Percentiles rank a stretch among this genome's conserved stretches.
Conservation (phyloP, 1,140 invertebrate genomes). For the Episyrphus balteatus region DNA sequence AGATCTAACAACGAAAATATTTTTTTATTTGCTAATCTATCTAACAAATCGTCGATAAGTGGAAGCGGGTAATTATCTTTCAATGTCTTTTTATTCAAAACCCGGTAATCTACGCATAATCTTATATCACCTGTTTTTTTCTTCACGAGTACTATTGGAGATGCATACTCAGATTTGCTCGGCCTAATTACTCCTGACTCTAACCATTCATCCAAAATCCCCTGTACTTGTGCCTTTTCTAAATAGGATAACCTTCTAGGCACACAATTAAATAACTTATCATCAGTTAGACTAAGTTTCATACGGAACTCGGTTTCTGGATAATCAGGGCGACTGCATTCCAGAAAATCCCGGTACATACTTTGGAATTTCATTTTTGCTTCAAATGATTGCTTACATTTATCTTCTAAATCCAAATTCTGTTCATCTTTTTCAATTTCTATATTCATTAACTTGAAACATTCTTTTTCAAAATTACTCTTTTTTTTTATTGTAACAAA, state of each 20-base stretch:
- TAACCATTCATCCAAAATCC: slow-evolving; percentile 16
- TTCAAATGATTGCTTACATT: background rate
- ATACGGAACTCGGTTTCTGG: background rate
- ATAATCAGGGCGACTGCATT: too few species aligned
- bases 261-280: slow-evolving; percentile 8
- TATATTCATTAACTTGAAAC: too few species aligned
- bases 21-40: too few species aligned
- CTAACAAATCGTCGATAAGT: slow-evolving; percentile 22
- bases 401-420: too few species aligned
- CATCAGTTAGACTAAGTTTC: slow-evolving; percentile 5
- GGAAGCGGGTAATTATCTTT: slow-evolving; percentile 23
- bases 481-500: too few species aligned
- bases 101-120: slow-evolving; percentile 17
- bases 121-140: slow-evolving; percentile 15
- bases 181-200: slow-evolving; percentile 12
- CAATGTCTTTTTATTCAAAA: slow-evolving; percentile 12
- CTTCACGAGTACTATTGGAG: slow-evolving; percentile 18
- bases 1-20: slow-evolving; percentile 29
- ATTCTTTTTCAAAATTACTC: too few species aligned
- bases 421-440: too few species aligned
- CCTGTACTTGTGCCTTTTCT: slow-evolving; percentile 10
- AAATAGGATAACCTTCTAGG: slow-evolving; percentile 13
- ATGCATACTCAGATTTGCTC: slow-evolving; percentile 19
- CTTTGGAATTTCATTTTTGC: background rate
- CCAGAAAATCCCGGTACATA: too few species aligned